These are phyloP conservation scores for Pseudanteris insignis DNA, from an alignment of 2,888 invertebrate genomes.

Conservation along the genomic window DNA sequence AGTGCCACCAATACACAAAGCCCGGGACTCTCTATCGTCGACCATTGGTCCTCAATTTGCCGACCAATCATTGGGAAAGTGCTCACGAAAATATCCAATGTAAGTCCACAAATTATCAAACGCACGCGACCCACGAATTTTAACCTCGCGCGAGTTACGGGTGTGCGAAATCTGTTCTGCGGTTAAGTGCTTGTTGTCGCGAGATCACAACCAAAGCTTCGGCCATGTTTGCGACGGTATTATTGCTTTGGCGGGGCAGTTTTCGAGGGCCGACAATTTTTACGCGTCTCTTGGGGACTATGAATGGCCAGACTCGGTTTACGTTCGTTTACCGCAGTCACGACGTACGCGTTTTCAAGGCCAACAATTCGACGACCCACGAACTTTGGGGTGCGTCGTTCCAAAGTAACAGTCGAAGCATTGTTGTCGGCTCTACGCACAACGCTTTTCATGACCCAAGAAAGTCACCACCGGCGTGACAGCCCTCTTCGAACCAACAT, in stretches of 20 bases:
- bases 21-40: conserved; percentile 73
- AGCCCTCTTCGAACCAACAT: no score
- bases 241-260: conserved; percentile 5
- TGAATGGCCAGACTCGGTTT: no score
- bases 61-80: conserved; percentile 91
- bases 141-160: conserved; percentile 25
- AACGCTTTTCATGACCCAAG: no score
- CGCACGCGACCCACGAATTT: conserved; percentile 50
- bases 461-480: no score
- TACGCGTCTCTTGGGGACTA: no score
- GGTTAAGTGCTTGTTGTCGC: conserved; percentile 2
- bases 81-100: conserved; percentile 77
- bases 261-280: not conserved
- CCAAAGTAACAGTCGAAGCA: no score
- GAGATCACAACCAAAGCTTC: conserved; percentile 27
- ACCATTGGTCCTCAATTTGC: conserved; percentile 86
- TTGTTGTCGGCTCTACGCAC: no score
- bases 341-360: no score
- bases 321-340: no score
- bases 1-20: conserved; percentile 79
- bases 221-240: conserved; percentile 59
- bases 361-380: no score
- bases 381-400: no score
- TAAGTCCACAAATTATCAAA: conserved; percentile 79
- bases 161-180: conserved; percentile 15